These are phyloP conservation scores for Diadegma fenestrale DNA, from an alignment of 2,888 invertebrate genomes.

Conservation along the genomic window DNA sequence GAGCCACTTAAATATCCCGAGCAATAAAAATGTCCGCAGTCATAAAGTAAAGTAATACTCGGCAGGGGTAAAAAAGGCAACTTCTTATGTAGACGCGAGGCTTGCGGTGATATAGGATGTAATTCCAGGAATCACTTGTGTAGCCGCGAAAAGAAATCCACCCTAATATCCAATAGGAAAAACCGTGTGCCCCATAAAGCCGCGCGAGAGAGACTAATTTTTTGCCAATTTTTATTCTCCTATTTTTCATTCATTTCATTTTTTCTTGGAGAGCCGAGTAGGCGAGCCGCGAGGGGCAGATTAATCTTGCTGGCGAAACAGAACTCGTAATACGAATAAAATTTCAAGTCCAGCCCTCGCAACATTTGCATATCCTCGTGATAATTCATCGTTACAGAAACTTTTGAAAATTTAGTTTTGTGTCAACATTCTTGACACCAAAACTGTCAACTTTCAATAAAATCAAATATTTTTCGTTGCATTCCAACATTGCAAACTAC, in stretches of 20 bases:
- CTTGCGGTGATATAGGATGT: constrained; percentile 57
- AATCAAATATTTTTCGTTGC: too few species aligned
- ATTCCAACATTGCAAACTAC: too few species aligned
- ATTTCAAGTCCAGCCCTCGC: neutral
- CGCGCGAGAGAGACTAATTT: constrained; percentile 54
- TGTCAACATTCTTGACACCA: too few species aligned
- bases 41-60: constrained; percentile 69
- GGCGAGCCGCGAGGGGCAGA: constrained; percentile 35
- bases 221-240: constrained; percentile 1
- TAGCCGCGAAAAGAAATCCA: constrained; percentile 65
- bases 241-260: constrained; percentile 39
- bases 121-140: constrained; percentile 65
- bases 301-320: constrained; percentile 53
- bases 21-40: constrained; percentile 69
- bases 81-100: constrained; percentile 24
- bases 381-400: constrained; percentile 37
- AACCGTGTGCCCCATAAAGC: constrained; percentile 31
- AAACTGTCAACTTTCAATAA: too few species aligned
- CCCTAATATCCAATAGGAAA: constrained; percentile 36
- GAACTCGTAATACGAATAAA: constrained; percentile 13
- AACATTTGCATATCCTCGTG: neutral
- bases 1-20: constrained; percentile 60
- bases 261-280: constrained; percentile 1
- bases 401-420: constrained; percentile 48
- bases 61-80: constrained; percentile 13